Percentiles rank a stretch among this genome's conserved stretches.
Conservation (phyloP, 2,888 invertebrate species). For the Siphlonurus alternatus region DNA sequence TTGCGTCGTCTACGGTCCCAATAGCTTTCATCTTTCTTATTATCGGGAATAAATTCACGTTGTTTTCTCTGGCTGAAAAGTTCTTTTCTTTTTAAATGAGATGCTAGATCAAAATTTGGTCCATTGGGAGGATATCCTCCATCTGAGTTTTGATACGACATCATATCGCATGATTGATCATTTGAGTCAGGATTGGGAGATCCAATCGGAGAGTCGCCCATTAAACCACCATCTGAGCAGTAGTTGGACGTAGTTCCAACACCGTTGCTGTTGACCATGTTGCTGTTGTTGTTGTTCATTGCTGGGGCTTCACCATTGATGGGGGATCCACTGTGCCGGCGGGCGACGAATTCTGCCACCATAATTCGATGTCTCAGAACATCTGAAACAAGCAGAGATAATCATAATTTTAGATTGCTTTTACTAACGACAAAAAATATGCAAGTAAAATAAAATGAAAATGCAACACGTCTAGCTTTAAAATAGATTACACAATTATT, state of each 20-base stretch:
- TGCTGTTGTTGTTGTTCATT: conserved; percentile 27
- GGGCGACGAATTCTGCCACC: conserved; percentile 73
- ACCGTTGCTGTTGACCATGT: conserved; percentile 30
- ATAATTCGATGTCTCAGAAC: conserved; percentile 48
- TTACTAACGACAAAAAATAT: not conserved
- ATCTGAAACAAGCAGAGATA: conserved; percentile 19
- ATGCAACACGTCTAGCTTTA: not conserved
- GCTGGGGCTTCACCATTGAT: conserved; percentile 49
- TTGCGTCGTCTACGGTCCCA: conserved; percentile 93
- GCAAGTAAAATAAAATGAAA: not conserved
- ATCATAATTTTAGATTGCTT: not conserved
- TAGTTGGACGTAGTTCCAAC: conserved; percentile 16
- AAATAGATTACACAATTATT: no score
- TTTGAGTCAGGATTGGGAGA: conserved; percentile 10
- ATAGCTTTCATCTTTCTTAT: conserved; percentile 91
- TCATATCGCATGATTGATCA: conserved; percentile 6
- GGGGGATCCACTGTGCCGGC: conserved; percentile 44
- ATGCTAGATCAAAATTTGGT: conserved; percentile 17
- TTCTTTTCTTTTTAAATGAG: conserved; percentile 46
- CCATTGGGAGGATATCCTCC: conserved; percentile 13
- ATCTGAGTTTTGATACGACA: conserved; percentile 3
- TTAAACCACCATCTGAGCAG: conserved; percentile 10
- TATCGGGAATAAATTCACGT: conserved; percentile 91
- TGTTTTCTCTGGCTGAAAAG: conserved; percentile 83
- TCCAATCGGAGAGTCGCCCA: conserved; percentile 6